Conservation (phyloP, 2,113 vertebrate genomes). For the Myrmecophaga tridactyla region DNA sequence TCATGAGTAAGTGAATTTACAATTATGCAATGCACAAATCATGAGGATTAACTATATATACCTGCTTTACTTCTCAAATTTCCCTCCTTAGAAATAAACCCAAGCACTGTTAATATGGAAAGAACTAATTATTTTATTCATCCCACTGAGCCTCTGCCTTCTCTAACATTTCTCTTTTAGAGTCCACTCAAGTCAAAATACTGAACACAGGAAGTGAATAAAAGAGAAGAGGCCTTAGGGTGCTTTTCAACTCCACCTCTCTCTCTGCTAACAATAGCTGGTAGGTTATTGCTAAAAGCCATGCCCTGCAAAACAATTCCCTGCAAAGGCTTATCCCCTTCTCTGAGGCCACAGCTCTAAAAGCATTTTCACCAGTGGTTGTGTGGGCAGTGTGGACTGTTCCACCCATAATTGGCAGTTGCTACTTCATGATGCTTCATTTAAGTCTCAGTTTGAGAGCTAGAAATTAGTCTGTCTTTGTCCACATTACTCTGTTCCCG, state of each 20-base stretch:
- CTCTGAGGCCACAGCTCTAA: too few species aligned
- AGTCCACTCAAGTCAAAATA: neutral
- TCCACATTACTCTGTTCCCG: neutral
- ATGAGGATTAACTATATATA: neutral
- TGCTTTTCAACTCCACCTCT: neutral
- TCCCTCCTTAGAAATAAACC: neutral
- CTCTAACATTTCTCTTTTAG: neutral
- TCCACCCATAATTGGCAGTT: neutral
- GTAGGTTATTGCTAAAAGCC: neutral
- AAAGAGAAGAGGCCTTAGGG: neutral
- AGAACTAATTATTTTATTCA: neutral
- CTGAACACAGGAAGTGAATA: neutral
- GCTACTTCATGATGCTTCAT: neutral
- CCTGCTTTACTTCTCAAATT: neutral
- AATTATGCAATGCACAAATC: too few species aligned
- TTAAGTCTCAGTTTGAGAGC: neutral
- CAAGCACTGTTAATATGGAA: neutral
- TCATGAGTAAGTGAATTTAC: too few species aligned
- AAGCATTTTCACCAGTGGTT: neutral
- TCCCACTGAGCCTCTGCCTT: too few species aligned
- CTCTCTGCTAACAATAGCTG: neutral
- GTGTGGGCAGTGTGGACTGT: neutral
- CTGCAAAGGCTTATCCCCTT: accelerated
- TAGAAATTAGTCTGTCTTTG: neutral
- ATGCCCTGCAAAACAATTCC: accelerated